Evolutionary conservation across 2,888 invertebrate genomes (phyloP), one percentile per base, ranked within the genome.

Genomic region (Hirtodrosophila duncani): DNA sequence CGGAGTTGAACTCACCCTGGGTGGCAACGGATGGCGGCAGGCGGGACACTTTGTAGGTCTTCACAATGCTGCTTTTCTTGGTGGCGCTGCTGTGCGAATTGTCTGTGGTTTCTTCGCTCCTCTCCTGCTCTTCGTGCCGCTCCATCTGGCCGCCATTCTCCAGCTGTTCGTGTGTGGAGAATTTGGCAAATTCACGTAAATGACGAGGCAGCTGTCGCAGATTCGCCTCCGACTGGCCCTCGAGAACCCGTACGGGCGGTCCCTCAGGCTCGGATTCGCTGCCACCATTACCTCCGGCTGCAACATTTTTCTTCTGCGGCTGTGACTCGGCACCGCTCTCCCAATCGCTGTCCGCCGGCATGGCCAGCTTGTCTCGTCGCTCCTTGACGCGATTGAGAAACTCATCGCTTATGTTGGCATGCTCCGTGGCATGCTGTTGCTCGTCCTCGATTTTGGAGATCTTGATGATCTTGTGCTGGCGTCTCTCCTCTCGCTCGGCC

Each of bases 391-490:
- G 92, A 20, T 89, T 90, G 83, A 95, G 92, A 77, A 95, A 95
- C 83, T 95, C 94, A 65, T 90, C 90, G 77, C 93, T 93, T 9
- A 94, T 91, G 80, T 83, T 86, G 65, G 69, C 63, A 58, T 65
- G 64, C 34, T 72, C 50, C 36, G 59, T 57, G 5, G 42, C 38
- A 14, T 70, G 70, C 3, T 74, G 67, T 3, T 55, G 67, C 42
- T 77, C 77, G 13, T 78, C 68, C 51, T 83, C 81, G 58, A 88
- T 86, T 70, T 91, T 90, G 0, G 93, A 92, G 51, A 95, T 91
- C 88, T 94, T 94, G 9, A 95, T 92, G 13, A 94, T 90, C 87
- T 93, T 94, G 42, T 93, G 91, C 55, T 93, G 90, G 67, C 92
- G 92, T 30, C 95, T 89, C 79, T 94, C 92, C 71, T 93, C 91